Base-by-base conservation (phyloP, 2,888 invertebrate genomes). In the Clitarchus hookeri region DNA sequence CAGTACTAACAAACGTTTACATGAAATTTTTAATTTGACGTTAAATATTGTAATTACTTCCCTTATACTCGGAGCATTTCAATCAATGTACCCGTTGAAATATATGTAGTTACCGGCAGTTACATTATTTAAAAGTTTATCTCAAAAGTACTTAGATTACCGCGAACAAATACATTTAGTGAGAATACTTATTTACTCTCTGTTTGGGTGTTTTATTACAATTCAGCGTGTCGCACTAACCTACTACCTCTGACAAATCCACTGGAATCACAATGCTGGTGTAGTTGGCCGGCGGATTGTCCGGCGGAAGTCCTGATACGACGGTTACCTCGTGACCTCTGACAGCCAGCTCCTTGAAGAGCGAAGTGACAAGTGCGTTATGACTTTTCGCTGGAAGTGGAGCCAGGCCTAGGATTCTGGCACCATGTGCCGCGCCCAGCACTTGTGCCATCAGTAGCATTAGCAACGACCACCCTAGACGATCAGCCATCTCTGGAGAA, bases 371-470 rank as follows among this genome's bases (percentile, higher is more conserved):
- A 91, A 93, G 92, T 87, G 92, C 91, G 44, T 91, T 92, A 85
- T 93, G 93, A 65, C 93, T 93, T 87, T 91, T 92, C 0, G 90
- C 91, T 0, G 91, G 91, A 85, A 92, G 92, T 0, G 92, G 90
- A 87, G 92, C 93, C 0, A 92, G 87, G 0, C 91, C 93, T 11
- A 93, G 89, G 79, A 93, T 93, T 79, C 91, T 91, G 0, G 92
- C 87, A 6, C 78, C 88, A 83, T 89, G 44, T 6, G 79, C 26
- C 44, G 25, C 6, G 25, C 36, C 53, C 65, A 85, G 23, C 65
- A n/a, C 84, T 44, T 36, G 48, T 19, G 25, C 23, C 25, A 84
- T 36, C 36, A 36, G 48, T 4, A 48, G 87, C 13, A 89, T 88
- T 48, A 88, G 85, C 12, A 87, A 65, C 3, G 27, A 19, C 85